phyloP scores from a whole-genome alignment of 1,140 invertebrate species.

The Orchestia grillus region DNA sequence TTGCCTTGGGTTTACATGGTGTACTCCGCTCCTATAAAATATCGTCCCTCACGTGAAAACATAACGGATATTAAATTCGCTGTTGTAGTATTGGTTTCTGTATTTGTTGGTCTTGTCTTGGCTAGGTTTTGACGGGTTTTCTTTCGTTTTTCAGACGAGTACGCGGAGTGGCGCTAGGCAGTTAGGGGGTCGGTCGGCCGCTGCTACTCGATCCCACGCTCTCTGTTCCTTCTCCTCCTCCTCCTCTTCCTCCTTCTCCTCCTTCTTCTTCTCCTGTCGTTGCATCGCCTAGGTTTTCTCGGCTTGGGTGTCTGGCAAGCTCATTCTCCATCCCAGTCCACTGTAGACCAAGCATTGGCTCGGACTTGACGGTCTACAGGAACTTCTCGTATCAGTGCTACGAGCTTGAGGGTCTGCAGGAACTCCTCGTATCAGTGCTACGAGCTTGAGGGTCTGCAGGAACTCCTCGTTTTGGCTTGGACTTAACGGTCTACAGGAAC shows the following conservation, averaged over 20 bases:
- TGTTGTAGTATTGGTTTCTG: neutral
- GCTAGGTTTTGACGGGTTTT: conserved; percentile 40
- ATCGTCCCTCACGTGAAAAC: neutral
- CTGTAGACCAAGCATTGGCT: neutral
- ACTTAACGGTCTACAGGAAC: neutral
- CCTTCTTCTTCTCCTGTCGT: neutral
- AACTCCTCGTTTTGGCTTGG: neutral
- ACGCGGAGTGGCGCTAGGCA: conserved; percentile 45
- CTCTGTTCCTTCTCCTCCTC: neutral
- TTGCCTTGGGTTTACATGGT: too few species aligned
- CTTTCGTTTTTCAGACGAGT: conserved; percentile 56
- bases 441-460: too few species aligned
- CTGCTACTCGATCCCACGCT: neutral
- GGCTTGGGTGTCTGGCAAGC: neutral
- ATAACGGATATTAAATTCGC: neutral
- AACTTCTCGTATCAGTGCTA: neutral
- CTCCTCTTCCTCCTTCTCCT: neutral
- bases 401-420: too few species aligned
- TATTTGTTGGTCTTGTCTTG: neutral
- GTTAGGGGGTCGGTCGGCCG: conserved; percentile 45
- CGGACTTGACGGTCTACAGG: neutral
- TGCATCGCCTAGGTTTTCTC: neutral
- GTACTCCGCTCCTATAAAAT: neutral
- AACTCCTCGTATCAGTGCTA: too few species aligned
- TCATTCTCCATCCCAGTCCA: neutral